phyloP scores from a whole-genome alignment of 1,140 invertebrate species.

The Potamilus streckersoni region DNA sequence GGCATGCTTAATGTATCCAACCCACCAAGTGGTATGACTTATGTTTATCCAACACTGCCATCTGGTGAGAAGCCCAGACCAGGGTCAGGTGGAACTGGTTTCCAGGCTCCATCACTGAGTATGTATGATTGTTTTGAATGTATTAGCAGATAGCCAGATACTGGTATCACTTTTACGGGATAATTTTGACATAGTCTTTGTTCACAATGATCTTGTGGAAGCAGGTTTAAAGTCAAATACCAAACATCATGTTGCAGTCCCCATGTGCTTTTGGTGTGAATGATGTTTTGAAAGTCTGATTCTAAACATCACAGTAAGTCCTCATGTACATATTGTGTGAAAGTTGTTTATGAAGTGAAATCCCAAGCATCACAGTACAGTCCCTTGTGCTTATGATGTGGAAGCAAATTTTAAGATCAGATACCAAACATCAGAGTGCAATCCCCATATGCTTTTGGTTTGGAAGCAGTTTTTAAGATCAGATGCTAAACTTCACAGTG shows the following conservation, averaged over 20 bases:
- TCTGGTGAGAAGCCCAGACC: slow-evolving; percentile 34
- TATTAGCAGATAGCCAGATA: neutral
- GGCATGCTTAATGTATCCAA: slow-evolving; percentile 39
- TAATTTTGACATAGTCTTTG: neutral
- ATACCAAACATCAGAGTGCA: neutral
- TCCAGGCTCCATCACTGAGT: slow-evolving; percentile 40
- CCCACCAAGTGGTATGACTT: slow-evolving; percentile 27
- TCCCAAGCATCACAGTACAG: too few relatives aligned
- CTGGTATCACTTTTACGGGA: neutral
- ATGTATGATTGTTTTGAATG: slow-evolving; percentile 10
- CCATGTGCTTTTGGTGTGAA: too few relatives aligned
- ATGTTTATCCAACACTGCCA: slow-evolving; percentile 43
- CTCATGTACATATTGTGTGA: too few relatives aligned
- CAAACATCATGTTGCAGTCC: neutral
- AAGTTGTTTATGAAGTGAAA: too few relatives aligned
- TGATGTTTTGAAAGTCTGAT: too few relatives aligned
- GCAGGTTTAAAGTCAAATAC: neutral
- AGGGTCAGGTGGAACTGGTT: slow-evolving; percentile 41
- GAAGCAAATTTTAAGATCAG: neutral
- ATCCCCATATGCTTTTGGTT: neutral
- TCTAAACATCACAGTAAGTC: too few relatives aligned
- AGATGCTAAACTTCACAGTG: too few relatives aligned
- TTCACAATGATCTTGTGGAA: neutral
- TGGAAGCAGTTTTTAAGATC: neutral
- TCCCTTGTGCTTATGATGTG: neutral